These are phyloP conservation scores for Drosophila truncata DNA, from an alignment of 1,140 invertebrate species.

Conservation along the genomic window DNA sequence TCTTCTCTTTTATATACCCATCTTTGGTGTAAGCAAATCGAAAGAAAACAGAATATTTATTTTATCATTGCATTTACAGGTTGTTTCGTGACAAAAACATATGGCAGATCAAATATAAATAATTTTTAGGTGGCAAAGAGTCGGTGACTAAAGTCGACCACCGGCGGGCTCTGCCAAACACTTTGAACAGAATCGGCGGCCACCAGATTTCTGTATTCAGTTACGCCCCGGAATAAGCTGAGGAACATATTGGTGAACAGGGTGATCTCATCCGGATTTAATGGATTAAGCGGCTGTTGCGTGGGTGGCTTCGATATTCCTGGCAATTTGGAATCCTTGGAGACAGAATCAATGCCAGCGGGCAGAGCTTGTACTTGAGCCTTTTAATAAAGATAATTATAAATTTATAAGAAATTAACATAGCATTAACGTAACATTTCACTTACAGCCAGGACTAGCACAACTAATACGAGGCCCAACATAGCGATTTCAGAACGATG, in stretches of 20 bases:
- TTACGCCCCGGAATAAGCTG: slow-evolving; percentile 51
- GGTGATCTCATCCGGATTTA: slow-evolving; percentile 62
- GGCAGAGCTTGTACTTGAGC: slow-evolving; percentile 29
- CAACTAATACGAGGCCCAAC: slow-evolving; percentile 14
- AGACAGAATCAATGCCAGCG: slow-evolving; percentile 6
- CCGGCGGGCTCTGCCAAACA: slow-evolving; percentile 70
- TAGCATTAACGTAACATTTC: background rate
- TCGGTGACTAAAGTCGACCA: slow-evolving; percentile 64
- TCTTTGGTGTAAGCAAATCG: background rate
- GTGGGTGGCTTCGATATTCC: slow-evolving; percentile 28
- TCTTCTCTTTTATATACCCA: slow-evolving; percentile 4
- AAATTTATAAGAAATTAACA: background rate
- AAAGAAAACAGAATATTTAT: background rate
- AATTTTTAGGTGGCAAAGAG: slow-evolving; percentile 48
- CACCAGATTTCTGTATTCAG: slow-evolving; percentile 64
- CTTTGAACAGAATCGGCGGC: slow-evolving; percentile 64
- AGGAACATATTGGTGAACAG: slow-evolving; percentile 69
- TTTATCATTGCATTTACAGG: slow-evolving; percentile 5
- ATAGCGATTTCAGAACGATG: slow-evolving; percentile 18
- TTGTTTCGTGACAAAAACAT: slow-evolving; percentile 13
- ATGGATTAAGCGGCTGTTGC: slow-evolving; percentile 34
- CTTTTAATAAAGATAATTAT: background rate
- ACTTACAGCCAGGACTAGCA: slow-evolving; percentile 41
- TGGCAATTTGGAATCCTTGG: slow-evolving; percentile 28
- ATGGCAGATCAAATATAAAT: background rate